These are phyloP conservation scores for Aptenodytes forsteri DNA, from an alignment of 2,113 vertebrate genomes.

Conservation along the genomic window DNA sequence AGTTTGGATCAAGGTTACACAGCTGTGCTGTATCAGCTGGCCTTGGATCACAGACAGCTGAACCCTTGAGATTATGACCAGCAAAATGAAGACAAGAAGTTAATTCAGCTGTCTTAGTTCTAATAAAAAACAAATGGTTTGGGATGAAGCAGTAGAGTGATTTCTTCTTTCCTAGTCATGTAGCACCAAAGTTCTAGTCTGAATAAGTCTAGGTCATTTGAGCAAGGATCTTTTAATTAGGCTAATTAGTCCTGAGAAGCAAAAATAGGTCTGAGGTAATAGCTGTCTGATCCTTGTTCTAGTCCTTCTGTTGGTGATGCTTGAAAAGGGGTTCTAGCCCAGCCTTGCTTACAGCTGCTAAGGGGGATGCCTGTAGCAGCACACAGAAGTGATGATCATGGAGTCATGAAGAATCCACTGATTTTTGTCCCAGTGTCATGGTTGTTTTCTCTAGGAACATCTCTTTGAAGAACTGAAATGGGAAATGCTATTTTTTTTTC, in stretches of 20 bases:
- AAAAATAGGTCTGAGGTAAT: neutral
- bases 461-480: neutral
- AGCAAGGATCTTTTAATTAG: neutral
- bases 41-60: neutral
- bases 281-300: neutral
- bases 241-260: neutral
- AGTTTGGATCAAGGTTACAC: neutral
- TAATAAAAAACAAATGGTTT: neutral
- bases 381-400: too few relatives aligned
- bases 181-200: neutral
- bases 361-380: neutral
- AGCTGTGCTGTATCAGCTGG: neutral
- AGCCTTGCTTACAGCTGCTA: neutral
- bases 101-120: neutral
- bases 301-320: neutral
- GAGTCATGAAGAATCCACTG: neutral
- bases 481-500: neutral
- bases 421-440: neutral
- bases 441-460: neutral
- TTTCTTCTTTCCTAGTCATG: neutral
- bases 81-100: neutral
- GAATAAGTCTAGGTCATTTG: neutral
- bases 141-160: neutral
- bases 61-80: neutral
- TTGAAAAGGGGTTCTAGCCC: neutral